Evolutionary conservation across 2,888 invertebrate genomes (phyloP), one percentile per base, ranked within the genome.

Genomic region (Ormyrus labotus): DNA sequence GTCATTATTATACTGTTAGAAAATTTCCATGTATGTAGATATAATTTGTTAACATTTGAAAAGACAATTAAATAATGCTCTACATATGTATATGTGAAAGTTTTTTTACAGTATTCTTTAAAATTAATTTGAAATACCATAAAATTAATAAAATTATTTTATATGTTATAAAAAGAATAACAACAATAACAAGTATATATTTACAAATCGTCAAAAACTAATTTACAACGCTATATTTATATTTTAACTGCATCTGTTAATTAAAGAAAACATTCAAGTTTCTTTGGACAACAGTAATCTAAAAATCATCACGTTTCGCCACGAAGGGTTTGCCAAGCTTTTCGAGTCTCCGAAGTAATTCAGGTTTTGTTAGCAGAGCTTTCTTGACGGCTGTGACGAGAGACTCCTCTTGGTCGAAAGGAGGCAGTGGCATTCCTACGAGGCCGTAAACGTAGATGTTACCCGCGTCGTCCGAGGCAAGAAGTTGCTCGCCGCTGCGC

Each of bases 361-460:
- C 92, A 0, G 94, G 94, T 82, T 94, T 92, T 2, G 94, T 94
- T 51, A 93, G 92, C 50, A 96, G 89, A 1, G 94, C 93, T 81
- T 93, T 93, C 84, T 93, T 92, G 8, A 96, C 92, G 0, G 95
- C 93, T 3, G 93, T 92, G 51, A 94, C 92, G 3, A 96, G 91
- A 85, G 95, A 91, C 75, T 93, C 92, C 71, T 92, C 92, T 87
- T 95, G 95, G 85, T 94, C 94, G 87, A 93, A 94, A 0, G 95
- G 93, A 0, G 94, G 92, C 85, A 95, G 94, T 0, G 96, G 96
- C 92, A 96, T 95, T 84, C 96, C 95, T 85, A 95, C 94, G 72
- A 96, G 90, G 72, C 94, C 93, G 87, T 94, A 94, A 13, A 96
- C 93, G 85, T 94, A 92, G 4, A 96, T 92, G 51, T 93, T 91